A percentile compares a stretch with the other conserved stretches of the same genome.
These are phyloP conservation scores for Anthrax anthrax DNA, from an alignment of 2,888 invertebrate species.

Conservation along the genomic window DNA sequence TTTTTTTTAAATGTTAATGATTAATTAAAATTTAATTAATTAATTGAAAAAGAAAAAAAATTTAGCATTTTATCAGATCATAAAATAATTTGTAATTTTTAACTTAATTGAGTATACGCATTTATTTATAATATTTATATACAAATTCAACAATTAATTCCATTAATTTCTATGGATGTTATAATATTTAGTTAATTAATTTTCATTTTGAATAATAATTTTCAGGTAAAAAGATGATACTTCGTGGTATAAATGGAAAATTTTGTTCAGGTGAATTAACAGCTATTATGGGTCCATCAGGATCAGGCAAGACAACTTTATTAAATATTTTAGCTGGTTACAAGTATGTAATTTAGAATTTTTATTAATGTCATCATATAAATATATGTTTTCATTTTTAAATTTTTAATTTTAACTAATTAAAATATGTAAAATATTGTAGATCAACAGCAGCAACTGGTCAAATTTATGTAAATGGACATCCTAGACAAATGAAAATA, in stretches of 20 bases:
- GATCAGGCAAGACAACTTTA: conserved; percentile 81
- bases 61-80: no score
- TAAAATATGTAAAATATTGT: not conserved
- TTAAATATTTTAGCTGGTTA: conserved; percentile 84
- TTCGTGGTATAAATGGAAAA: conserved; percentile 66
- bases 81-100: no score
- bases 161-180: no score
- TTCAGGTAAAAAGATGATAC: conserved; percentile 61
- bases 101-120: no score
- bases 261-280: conserved; percentile 76
- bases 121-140: no score
- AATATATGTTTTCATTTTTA: not conserved
- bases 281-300: conserved; percentile 87
- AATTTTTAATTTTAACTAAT: not conserved
- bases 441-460: conserved; percentile 37
- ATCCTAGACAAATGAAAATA: conserved; percentile 54
- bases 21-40: no score
- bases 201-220: conserved; percentile 1
- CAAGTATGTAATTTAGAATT: conserved; percentile 53
- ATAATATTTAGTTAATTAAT: no score
- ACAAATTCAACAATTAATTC: no score
- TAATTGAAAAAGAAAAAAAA: no score
- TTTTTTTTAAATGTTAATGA: no score
- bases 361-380: no score
- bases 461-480: conserved; percentile 62